These are phyloP conservation scores for Pseudopodoces humilis DNA, from an alignment of 2,113 vertebrate genomes.

Conservation along the genomic window DNA sequence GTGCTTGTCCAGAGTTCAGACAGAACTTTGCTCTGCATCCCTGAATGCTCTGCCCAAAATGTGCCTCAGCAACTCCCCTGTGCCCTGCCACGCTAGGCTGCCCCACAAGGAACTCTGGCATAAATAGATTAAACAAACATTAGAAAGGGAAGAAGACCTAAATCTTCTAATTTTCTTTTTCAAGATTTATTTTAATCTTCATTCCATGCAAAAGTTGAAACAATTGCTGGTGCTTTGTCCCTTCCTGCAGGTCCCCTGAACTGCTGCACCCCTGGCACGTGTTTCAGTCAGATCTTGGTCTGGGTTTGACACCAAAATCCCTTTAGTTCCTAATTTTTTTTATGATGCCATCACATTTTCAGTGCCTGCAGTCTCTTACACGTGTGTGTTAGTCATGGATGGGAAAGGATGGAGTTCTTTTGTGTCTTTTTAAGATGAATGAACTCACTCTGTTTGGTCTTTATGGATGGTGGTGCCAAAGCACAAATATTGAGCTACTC, in stretches of 20 bases:
- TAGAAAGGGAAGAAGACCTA: background rate
- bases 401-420: background rate
- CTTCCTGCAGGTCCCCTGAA: fast-evolving
- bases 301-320: background rate
- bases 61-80: background rate
- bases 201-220: background rate
- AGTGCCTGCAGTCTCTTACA: background rate
- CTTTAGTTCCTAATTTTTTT: background rate
- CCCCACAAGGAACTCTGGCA: background rate
- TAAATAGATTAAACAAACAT: background rate
- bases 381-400: background rate
- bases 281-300: background rate
- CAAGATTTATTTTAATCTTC: background rate
- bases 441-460: background rate
- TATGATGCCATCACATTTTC: background rate
- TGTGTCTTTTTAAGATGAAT: background rate
- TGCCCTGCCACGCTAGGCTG: background rate
- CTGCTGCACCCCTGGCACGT: background rate
- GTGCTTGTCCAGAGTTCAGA: background rate
- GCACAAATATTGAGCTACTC: background rate
- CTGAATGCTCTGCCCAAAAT: background rate
- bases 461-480: background rate
- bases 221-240: background rate
- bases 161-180: background rate
- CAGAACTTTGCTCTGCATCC: fast-evolving